Base-by-base conservation (phyloP, 1,140 invertebrate species). In the Aphelinus certus region DNA sequence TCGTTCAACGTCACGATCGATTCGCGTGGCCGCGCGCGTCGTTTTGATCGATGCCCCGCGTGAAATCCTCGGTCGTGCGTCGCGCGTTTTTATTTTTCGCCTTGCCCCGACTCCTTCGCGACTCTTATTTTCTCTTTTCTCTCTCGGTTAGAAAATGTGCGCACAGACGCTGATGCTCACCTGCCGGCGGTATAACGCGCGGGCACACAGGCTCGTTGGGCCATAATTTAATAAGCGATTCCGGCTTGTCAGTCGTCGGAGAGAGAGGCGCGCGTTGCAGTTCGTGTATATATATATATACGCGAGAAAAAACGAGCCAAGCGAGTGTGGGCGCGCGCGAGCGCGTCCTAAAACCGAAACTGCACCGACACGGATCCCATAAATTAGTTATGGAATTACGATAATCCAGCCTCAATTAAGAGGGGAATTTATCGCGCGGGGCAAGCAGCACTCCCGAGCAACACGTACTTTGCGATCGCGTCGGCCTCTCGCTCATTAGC, bases 321-420 rank as follows among this genome's bases (percentile, higher is more conserved):
- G 49, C 45, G 65, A 26, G 65, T n/a, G n/a, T 7, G 43, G 1
- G 51, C 47, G 49, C 74, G 75, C 68, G 73, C 68, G 67, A 75
- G 26, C 26, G 63, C 72, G 79, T 80, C 82, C 76, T 77, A 77
- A 81, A 70, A 69, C 76, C 71, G 78, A 81, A 83, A 84, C 80
- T 75, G 26, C 26, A 80, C 71, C 55, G 57, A 55, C 56, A 76
- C 60, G 64, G 69, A n/a, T 66, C 53, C 57, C 79, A 85, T 85
- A 85, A 85, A 85, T 86, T 84, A 84, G 75, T 78, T 65, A 49
- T 68, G 68, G 80, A 86, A 86, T 86, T 84, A 87, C 82, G 84
- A 87, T 87, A 84, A 87, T 87, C 81, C 82, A 80, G 80, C 26
- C 82, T 85, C 83, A 86, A 87, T 87, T 86, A 87, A 85, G 85